Evolutionary conservation across 2,797 vertebrate genomes (phyloP).

Genomic region (Denticeps clupeoides): DNA sequence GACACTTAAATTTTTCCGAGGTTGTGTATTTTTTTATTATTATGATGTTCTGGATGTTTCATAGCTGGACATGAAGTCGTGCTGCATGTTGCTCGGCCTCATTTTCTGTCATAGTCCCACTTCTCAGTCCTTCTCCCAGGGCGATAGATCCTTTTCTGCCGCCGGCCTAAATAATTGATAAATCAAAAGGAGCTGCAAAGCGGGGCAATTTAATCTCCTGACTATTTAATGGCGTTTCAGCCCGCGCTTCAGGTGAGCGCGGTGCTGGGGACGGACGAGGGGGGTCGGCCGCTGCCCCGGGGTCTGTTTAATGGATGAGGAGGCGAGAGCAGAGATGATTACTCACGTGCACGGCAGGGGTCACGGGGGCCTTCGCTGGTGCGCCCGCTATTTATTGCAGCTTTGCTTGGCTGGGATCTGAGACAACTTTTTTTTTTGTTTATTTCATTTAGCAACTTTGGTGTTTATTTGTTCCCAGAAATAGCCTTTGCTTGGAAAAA

Average conservation of each 20-base stretch:
- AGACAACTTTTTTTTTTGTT: too few relatives aligned
- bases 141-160: conserved; percentile 45
- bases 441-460: too few relatives aligned
- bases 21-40: too few relatives aligned
- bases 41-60: too few relatives aligned
- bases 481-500: too few relatives aligned
- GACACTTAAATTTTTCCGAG: too few relatives aligned
- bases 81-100: too few relatives aligned
- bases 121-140: conserved; percentile 44
- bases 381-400: too few relatives aligned
- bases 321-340: conserved; percentile 22
- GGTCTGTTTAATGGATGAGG: conserved; percentile 27
- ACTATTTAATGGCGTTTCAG: conserved; percentile 58
- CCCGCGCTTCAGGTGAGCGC: conserved; percentile 33
- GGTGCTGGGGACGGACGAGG: conserved; percentile 31
- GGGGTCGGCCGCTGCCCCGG: conserved; percentile 4
- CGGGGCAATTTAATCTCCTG: conserved; percentile 59
- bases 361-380: too few relatives aligned
- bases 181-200: conserved; percentile 56
- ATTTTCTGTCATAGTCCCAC: background rate
- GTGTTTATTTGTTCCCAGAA: too few relatives aligned
- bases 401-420: too few relatives aligned
- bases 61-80: too few relatives aligned
- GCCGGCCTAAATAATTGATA: conserved; percentile 54
- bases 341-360: conserved; percentile 11